phyloP scores from a whole-genome alignment of 2,888 invertebrate genomes.

The Noctuana brunneofusca region DNA sequence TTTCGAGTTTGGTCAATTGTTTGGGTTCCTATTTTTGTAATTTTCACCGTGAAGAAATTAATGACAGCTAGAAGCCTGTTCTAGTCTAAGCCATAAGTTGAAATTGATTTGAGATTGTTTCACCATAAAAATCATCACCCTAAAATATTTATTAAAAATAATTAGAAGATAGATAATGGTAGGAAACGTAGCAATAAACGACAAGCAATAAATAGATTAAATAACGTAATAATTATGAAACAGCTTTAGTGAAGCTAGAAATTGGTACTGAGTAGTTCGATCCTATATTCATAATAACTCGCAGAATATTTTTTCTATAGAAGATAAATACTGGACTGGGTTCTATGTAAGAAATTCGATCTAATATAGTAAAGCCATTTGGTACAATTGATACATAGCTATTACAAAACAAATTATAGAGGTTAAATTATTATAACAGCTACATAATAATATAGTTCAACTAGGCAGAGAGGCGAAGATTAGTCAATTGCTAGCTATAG shows the following conservation, averaged over 20 bases:
- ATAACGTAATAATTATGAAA: constrained; percentile 56
- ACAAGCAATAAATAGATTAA: constrained; percentile 73
- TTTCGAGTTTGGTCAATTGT: constrained; percentile 35
- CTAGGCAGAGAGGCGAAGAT: constrained; percentile 71
- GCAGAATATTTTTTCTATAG: constrained; percentile 79
- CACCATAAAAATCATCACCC: constrained; percentile 35
- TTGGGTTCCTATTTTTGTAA: constrained; percentile 36
- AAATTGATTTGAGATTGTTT: constrained; percentile 20
- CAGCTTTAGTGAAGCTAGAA: constrained; percentile 79
- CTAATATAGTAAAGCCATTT: constrained; percentile 59
- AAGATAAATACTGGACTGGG: constrained; percentile 58
- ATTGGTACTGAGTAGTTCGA: constrained; percentile 75
- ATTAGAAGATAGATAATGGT: constrained; percentile 52
- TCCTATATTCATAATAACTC: constrained; percentile 63
- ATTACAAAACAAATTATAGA: constrained; percentile 62
- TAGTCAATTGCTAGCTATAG: constrained; percentile 83
- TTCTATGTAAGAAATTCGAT: constrained; percentile 57
- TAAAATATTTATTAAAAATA: constrained; percentile 36
- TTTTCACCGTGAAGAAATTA: not conserved
- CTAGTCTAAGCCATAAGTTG: constrained; percentile 11
- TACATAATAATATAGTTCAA: constrained; percentile 69
- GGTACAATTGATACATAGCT: constrained; percentile 72
- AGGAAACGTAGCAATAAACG: constrained; percentile 76
- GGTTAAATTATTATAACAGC: constrained; percentile 57
- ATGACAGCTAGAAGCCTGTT: not conserved